Evolutionary conservation across 2,113 vertebrate species (phyloP).

Genomic region (Axis porcinus): DNA sequence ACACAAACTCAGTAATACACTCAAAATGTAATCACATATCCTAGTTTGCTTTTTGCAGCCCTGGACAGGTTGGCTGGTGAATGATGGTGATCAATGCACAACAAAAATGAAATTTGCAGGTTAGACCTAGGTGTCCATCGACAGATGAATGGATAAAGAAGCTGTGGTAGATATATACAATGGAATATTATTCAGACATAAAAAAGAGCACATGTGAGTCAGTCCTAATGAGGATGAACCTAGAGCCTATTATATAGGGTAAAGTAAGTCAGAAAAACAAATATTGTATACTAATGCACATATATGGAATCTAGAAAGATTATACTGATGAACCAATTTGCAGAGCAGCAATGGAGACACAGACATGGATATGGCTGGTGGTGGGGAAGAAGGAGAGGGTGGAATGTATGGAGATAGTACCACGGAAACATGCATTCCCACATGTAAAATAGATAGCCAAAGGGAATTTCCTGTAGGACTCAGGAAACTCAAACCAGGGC

Average conservation of each 20-base stretch:
- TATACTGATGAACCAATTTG: neutral
- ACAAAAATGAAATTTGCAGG: neutral
- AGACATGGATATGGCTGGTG: neutral
- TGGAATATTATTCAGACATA: neutral
- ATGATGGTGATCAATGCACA: neutral
- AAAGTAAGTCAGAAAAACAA: neutral
- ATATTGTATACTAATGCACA: neutral
- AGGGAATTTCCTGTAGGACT: neutral
- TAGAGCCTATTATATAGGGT: neutral
- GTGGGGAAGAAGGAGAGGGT: neutral
- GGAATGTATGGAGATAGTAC: neutral
- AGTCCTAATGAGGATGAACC: neutral
- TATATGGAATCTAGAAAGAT: neutral
- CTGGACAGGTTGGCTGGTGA: neutral
- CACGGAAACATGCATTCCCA: neutral
- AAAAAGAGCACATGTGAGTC: neutral
- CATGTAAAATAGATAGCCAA: neutral
- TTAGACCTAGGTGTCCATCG: neutral
- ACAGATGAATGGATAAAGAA: neutral
- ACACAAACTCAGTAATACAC: neutral
- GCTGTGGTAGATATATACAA: neutral
- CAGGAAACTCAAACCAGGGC: neutral
- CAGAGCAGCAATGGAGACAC: neutral
- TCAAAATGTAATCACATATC: neutral
- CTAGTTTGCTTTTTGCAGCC: neutral